A percentile compares a stretch with the other conserved stretches of the same genome.
Evolutionary conservation across 2,888 invertebrate species (phyloP).

Genomic region (Hermodice carunculata): DNA sequence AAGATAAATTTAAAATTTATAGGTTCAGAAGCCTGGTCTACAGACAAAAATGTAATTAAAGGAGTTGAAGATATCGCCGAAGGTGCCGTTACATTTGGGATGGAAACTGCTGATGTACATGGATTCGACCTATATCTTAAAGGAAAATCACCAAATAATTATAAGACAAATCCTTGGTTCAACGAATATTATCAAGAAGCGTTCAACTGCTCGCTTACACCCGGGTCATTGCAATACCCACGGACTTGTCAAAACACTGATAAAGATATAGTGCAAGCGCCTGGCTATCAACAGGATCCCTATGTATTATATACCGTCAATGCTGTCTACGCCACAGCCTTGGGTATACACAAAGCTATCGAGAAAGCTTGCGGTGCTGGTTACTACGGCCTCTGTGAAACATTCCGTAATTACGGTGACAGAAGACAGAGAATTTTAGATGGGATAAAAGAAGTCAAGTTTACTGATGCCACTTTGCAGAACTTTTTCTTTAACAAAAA

Average conservation of each 20-base stretch:
- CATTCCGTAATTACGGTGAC: slow-evolving; percentile 53
- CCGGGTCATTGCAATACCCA: slow-evolving; percentile 22
- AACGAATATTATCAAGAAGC: slow-evolving; percentile 67
- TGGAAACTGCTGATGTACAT: slow-evolving; percentile 63
- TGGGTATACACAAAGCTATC: slow-evolving; percentile 55
- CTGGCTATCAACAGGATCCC: slow-evolving; percentile 58
- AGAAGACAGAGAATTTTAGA: slow-evolving; percentile 49
- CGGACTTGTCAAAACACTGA: background rate
- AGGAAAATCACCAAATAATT: slow-evolving; percentile 51
- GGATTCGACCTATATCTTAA: slow-evolving; percentile 60
- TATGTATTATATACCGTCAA: slow-evolving; percentile 65
- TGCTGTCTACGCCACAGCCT: slow-evolving; percentile 61
- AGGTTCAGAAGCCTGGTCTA: slow-evolving; percentile 62
- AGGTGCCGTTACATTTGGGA: slow-evolving; percentile 52
- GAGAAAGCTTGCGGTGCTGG: slow-evolving; percentile 7
- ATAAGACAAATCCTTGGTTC: slow-evolving; percentile 70
- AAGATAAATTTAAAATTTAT: slow-evolving; percentile 48
- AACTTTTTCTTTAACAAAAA: slow-evolving; percentile 15
- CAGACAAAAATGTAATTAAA: slow-evolving; percentile 41
- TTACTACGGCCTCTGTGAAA: slow-evolving; percentile 48
- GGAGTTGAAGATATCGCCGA: slow-evolving; percentile 38
- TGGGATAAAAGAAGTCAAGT: slow-evolving; percentile 48
- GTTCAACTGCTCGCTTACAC: slow-evolving; percentile 63
- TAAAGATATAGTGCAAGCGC: slow-evolving; percentile 31
- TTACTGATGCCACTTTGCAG: slow-evolving; percentile 57